Base-by-base conservation (phyloP, 2,888 invertebrate genomes). In the Athalia cordata region DNA sequence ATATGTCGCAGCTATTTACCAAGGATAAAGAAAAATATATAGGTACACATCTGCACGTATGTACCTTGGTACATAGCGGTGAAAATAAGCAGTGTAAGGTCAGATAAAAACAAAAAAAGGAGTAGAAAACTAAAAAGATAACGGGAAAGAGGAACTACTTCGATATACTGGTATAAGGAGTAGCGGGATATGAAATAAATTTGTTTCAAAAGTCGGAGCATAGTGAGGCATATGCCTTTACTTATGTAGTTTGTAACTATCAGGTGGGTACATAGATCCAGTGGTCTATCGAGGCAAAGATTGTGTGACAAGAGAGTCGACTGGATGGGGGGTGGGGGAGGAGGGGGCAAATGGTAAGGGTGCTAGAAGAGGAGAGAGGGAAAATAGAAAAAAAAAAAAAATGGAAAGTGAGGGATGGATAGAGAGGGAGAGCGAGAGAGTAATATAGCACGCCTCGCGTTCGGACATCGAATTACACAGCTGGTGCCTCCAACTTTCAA, bases 371-470 rank as follows among this genome's bases (percentile, higher is more conserved):
- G 72, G 67, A 61, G 52, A 64, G 72, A 72, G 50, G 77, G 77
- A 76, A 84, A 81, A 83, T 82, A 83, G 84, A 83, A 84, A 29
- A 45, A 62, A 49, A 49, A 61, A 52, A 65, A 50, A 50, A 29
- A 65, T 57, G 29, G 29, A 75, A 67, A 70, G 50, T 52, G 52
- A 29, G 57, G 11, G 52, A 66, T 76, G 76, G 78, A 47, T 72
- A 50, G 59, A 75, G 81, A 66, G 79, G 75, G 80, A 66, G 75
- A 80, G 82, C 81, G 80, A 79, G 79, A 77, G 80, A 82, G 86
- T 85, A 85, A 86, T 86, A 86, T 85, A 52, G 59, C 55, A 64
- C 52, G 45, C 64, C 55, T 64, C 13, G 72, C 78, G 64, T 78
- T 62, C 78, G 78, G 78, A 78, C 72, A 75, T 66, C 68, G 70